Percentiles rank a stretch among this genome's conserved stretches.
These are phyloP conservation scores for Brachystomella parvula DNA, from an alignment of 1,140 invertebrate species.

Conservation along the genomic window DNA sequence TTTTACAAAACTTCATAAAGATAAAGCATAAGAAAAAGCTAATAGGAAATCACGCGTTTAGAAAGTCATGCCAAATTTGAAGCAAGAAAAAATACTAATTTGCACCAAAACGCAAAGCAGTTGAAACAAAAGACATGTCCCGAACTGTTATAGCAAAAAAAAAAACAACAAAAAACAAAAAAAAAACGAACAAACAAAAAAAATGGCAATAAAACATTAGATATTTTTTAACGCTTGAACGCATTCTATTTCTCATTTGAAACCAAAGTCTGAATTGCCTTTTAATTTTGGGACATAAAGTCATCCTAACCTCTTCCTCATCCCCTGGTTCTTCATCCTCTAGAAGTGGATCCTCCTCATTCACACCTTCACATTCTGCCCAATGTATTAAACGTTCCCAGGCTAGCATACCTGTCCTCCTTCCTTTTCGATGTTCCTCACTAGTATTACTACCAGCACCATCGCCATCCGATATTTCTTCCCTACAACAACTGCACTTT, in stretches of 20 bases:
- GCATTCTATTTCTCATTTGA: too few relatives aligned
- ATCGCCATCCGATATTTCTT: background rate
- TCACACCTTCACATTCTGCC: slow-evolving; percentile 8
- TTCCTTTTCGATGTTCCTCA: slow-evolving; percentile 7
- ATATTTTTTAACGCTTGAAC: too few relatives aligned
- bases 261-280: too few relatives aligned
- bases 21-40: background rate
- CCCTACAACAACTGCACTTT: background rate
- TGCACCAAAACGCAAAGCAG: too few relatives aligned
- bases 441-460: background rate
- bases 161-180: too few relatives aligned
- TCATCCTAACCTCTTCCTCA: background rate
- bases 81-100: too few relatives aligned
- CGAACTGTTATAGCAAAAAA: too few relatives aligned
- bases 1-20: slow-evolving; percentile 9
- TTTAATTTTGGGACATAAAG: too few relatives aligned
- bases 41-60: background rate
- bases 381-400: slow-evolving; percentile 14
- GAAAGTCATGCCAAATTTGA: too few relatives aligned
- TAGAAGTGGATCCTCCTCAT: background rate
- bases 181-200: too few relatives aligned
- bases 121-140: too few relatives aligned
- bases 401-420: background rate
- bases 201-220: too few relatives aligned
- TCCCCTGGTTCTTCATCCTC: background rate